Evolutionary conservation across 2,797 vertebrate genomes (phyloP).

Genomic region (Apogon talboti): DNA sequence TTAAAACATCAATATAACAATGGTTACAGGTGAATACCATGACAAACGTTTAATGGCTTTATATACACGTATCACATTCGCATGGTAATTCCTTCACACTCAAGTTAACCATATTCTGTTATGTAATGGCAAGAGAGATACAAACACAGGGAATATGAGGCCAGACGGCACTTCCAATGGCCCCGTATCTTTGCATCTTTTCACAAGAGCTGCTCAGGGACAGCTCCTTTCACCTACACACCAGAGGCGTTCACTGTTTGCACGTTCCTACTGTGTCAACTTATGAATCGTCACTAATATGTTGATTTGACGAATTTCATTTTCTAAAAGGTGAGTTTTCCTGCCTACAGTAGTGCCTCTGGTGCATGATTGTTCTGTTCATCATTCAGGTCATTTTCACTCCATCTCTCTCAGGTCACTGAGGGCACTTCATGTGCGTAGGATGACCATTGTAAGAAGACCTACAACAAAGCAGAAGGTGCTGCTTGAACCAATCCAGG

Average conservation of each 20-base stretch:
- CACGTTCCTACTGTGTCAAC: slow-evolving; percentile 38
- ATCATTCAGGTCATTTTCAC: slow-evolving; percentile 33
- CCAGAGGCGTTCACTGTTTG: slow-evolving; percentile 35
- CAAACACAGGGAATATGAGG: slow-evolving; percentile 55
- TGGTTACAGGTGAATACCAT: slow-evolving; percentile 60
- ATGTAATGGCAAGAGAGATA: slow-evolving; percentile 66
- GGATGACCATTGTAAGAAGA: slow-evolving; percentile 99
- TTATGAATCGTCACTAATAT: slow-evolving; percentile 36
- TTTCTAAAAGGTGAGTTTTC: slow-evolving; percentile 53
- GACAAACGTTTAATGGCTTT: slow-evolving; percentile 72
- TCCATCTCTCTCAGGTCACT: slow-evolving; percentile 32
- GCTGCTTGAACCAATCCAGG: neutral
- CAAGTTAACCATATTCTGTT: slow-evolving; percentile 47
- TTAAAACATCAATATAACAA: slow-evolving; percentile 58
- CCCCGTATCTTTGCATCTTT: slow-evolving; percentile 49
- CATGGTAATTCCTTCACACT: slow-evolving; percentile 58
- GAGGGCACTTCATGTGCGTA: slow-evolving; percentile 89
- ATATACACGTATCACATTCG: slow-evolving; percentile 65
- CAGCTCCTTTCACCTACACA: slow-evolving; percentile 24
- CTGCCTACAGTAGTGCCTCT: slow-evolving; percentile 31
- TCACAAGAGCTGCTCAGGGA: slow-evolving; percentile 49
- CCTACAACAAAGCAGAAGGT: slow-evolving; percentile 77
- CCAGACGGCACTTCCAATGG: slow-evolving; percentile 48
- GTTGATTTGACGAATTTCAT: slow-evolving; percentile 41
- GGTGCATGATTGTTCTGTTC: slow-evolving; percentile 48